Evolutionary conservation across 2,113 vertebrate species (phyloP).

Genomic region (Cygnus atratus): DNA sequence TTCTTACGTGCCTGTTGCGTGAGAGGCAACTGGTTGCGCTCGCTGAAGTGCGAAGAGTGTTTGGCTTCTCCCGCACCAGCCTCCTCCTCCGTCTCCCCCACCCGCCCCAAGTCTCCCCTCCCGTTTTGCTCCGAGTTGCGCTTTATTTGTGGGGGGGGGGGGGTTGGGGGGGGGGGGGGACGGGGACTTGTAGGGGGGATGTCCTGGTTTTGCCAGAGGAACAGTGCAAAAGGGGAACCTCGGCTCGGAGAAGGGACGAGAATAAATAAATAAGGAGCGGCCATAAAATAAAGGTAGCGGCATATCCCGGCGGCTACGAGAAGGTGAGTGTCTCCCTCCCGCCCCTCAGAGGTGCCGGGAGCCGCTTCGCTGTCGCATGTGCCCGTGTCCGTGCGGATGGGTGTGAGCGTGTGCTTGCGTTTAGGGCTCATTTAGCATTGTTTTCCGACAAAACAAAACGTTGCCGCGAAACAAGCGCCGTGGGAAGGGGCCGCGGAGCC

Average conservation of each 20-base stretch:
- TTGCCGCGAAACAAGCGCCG: not conserved
- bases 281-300: conserved; percentile 16
- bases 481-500: not conserved
- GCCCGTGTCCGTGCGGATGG: not conserved
- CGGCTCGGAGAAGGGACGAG: conserved; percentile 15
- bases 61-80: not conserved
- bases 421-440: not conserved
- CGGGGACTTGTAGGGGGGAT: conserved; percentile 35
- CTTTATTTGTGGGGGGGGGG: conserved; percentile 23
- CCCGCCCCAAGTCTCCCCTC: not conserved
- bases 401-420: not conserved
- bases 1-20: not conserved
- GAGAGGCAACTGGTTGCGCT: not conserved
- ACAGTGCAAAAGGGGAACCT: conserved; percentile 3
- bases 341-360: not conserved
- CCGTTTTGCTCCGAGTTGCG: not conserved
- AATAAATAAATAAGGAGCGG: conserved; percentile 44
- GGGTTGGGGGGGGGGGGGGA: not conserved
- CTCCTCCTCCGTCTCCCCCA: not conserved
- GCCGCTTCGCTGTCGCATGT: not conserved
- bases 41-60: not conserved
- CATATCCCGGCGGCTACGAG: not conserved
- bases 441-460: not conserved
- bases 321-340: conserved; percentile 54
- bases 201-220: conserved; percentile 41